A percentile compares a stretch with the other conserved stretches of the same genome.
phyloP scores from a whole-genome alignment of 2,113 vertebrate species.

The Mionectes macconnelli region DNA sequence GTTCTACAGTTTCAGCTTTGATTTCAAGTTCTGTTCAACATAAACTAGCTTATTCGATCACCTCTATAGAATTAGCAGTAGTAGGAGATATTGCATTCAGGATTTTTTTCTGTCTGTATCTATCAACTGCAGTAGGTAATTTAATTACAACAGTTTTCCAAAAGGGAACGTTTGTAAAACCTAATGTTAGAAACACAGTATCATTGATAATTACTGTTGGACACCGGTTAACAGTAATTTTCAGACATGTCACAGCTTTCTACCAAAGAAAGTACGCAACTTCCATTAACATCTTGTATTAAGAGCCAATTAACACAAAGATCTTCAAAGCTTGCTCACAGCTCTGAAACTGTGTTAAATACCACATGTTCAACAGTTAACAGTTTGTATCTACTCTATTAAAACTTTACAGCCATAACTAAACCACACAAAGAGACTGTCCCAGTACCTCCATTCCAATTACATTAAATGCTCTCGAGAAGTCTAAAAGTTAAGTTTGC shows the following conservation, averaged over 20 bases:
- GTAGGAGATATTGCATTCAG: not conserved
- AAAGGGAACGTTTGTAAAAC: not conserved
- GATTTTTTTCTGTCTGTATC: not conserved
- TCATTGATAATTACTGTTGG: not conserved
- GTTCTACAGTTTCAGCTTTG: constrained; percentile 40
- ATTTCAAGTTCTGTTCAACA: constrained; percentile 14
- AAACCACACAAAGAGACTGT: not conserved
- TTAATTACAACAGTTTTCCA: not conserved
- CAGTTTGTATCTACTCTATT: not conserved
- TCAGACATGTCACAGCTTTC: not conserved
- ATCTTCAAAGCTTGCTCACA: constrained; percentile 31
- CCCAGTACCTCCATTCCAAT: not conserved
- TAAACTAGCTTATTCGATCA: not conserved
- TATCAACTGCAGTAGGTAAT: not conserved
- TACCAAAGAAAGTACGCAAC: not conserved
- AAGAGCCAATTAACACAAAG: constrained; percentile 9
- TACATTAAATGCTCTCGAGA: not conserved
- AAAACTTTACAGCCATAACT: constrained; percentile 29
- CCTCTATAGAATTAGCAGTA: not conserved
- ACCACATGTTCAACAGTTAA: not conserved
- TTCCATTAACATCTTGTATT: not conserved
- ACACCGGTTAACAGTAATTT: not conserved
- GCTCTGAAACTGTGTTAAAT: not conserved
- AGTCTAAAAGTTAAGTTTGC: not conserved
- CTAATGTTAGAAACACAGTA: not conserved